Base-by-base conservation (phyloP, 2,797 vertebrate genomes). In the Lagodon rhomboides region DNA sequence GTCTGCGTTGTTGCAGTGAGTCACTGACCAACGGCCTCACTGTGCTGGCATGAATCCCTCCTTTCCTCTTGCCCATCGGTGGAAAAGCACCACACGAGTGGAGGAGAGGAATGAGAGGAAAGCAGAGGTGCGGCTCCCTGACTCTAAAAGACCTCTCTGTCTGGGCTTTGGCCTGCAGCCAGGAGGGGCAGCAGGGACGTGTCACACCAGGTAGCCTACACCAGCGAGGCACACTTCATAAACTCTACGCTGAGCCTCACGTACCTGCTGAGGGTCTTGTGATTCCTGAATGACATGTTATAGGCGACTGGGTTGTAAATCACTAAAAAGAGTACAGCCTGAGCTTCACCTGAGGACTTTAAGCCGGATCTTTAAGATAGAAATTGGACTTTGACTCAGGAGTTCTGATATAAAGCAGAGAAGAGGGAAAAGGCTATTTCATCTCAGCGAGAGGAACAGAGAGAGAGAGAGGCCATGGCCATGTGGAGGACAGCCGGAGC, bases 81-180 rank as follows among this genome's bases (percentile, higher is more conserved):
- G 91, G 92, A 93, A 93, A 93, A 91, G 82, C 81, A 76, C 87
- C 84, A 70, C 74, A 70, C 13, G 11, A 71, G 59, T 66, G 1
- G 12, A 60, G 56, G 22, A 80, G 77, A 58, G 46, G 17, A 20
- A 53, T 30, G 61, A 67, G 73, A 23, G 70, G 50, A 72, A 68
- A 46, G 86, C 67, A 80, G 76, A 80, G 87, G 80, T 78, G 79
- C 70, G 68, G 85, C 72, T 62, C 22, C 46, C 25, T 15, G 62
- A 12, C 63, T 60, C 44, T 85, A 80, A 92, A 93, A 90, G 89
- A 47, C 70, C 34, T 64, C 86, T 94, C 80, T 95, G 93, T 95
- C 65, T 13, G 2, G 53, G 25, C 55, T 47, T 38, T 89, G 92
- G 87, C 83, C 70, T 44, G 5, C 44, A 72, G 83, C 92, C 93